Conservation (phyloP, 2,113 vertebrate species). For the Todiramphus chloris region DNA sequence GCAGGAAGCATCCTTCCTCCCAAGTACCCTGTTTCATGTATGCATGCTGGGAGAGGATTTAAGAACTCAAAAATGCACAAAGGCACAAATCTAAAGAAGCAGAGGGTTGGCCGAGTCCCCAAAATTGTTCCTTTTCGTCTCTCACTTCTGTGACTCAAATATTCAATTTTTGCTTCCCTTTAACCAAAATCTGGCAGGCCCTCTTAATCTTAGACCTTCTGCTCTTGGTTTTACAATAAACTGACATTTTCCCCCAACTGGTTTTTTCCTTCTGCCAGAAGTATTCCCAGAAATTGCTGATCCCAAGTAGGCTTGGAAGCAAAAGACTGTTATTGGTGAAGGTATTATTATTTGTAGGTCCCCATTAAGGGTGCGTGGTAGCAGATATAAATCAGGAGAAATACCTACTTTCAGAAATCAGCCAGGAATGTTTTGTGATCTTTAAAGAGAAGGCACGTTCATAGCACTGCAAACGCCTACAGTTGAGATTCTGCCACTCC, state of each 20-base stretch:
- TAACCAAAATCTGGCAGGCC: not conserved
- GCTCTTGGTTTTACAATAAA: not conserved
- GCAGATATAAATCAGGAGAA: not conserved
- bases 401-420: not conserved
- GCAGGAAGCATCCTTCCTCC: not conserved
- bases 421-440: not conserved
- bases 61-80: not conserved
- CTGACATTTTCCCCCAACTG: constrained; percentile 1
- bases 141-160: not conserved
- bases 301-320: not conserved
- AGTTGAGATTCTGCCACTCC: not conserved
- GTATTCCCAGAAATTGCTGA: not conserved
- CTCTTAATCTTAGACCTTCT: not conserved
- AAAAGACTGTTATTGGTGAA: not conserved
- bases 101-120: not conserved
- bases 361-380: not conserved
- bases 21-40: not conserved
- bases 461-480: not conserved
- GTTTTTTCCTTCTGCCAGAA: not conserved
- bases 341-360: not conserved
- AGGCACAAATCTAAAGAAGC: not conserved
- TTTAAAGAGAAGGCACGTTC: not conserved
- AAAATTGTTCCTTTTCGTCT: not conserved
- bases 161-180: not conserved
- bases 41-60: not conserved